A percentile compares a stretch with the other conserved stretches of the same genome.
Conservation (phyloP, 2,797 vertebrate species). For the Rhodeus uyekii region DNA sequence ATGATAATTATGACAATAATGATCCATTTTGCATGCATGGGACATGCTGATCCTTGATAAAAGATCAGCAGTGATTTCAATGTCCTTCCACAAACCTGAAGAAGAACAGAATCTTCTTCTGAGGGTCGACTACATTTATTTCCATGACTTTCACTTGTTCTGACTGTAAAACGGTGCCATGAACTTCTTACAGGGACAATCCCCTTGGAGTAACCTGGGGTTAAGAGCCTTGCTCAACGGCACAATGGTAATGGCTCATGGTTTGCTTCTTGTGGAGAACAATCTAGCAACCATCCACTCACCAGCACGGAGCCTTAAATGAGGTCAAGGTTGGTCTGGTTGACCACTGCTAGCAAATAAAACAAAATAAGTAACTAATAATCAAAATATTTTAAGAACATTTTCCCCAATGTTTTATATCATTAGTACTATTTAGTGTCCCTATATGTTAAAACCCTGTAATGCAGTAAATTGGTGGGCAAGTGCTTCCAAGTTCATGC, state of each 20-base stretch:
- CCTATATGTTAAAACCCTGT: background rate
- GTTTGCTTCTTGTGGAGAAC: background rate
- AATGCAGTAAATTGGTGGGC: too few relatives aligned
- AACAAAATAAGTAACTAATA: background rate
- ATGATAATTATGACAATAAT: too few relatives aligned
- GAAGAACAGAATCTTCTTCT: background rate
- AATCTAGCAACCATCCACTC: background rate
- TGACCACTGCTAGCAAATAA: background rate
- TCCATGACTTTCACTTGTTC: conserved; percentile 9
- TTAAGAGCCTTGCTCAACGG: background rate
- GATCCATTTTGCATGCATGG: background rate
- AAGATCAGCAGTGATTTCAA: too few relatives aligned
- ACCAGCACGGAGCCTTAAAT: background rate
- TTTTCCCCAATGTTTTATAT: too few relatives aligned
- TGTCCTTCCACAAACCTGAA: background rate
- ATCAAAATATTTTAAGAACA: background rate
- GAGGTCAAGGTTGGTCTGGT: background rate
- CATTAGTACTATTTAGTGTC: background rate
- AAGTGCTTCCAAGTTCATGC: too few relatives aligned
- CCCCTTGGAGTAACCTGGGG: background rate
- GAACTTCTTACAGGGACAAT: conserved; percentile 14
- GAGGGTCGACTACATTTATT: conserved; percentile 1
- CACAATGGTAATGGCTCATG: background rate
- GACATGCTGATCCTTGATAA: background rate
- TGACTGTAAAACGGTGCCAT: background rate